Percentiles rank a stretch among this genome's conserved stretches.
Conservation (phyloP, 2,888 invertebrate species). For the Drosophila suboccidentalis region DNA sequence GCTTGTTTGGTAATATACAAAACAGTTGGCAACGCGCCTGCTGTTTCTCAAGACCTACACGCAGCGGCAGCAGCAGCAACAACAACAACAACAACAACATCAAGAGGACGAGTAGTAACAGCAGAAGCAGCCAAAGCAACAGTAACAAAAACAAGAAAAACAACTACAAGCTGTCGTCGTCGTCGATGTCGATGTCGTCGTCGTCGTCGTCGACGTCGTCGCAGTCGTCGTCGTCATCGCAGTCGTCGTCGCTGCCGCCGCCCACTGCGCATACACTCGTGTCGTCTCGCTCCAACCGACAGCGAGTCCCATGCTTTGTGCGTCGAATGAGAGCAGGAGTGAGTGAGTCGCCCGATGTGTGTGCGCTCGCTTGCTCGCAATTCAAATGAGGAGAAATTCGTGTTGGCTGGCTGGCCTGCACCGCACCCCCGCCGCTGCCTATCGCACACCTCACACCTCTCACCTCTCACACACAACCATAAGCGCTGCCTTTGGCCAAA, state of each 20-base stretch:
- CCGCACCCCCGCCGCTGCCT: constrained; percentile 21
- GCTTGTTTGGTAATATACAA: constrained; percentile 89
- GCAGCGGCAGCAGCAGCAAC: constrained; percentile 72
- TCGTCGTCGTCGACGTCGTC: constrained; percentile 38
- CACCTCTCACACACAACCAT: constrained; percentile 18
- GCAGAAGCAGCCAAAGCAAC: constrained; percentile 35
- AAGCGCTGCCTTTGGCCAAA: constrained; percentile 52
- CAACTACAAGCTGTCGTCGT: constrained; percentile 31
- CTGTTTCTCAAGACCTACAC: constrained; percentile 82
- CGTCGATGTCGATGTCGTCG: constrained; percentile 22
- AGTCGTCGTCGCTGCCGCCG: constrained; percentile 49
- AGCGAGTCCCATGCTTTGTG: constrained; percentile 18
- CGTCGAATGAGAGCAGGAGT: constrained; percentile 43
- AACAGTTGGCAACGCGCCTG: constrained; percentile 85
- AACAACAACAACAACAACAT: constrained; percentile 31
- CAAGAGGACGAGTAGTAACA: constrained; percentile 46
- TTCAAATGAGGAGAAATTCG: constrained; percentile 52
- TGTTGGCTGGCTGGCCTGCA: constrained; percentile 48
- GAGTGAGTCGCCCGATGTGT: constrained; percentile 19
- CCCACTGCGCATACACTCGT: constrained; percentile 56
- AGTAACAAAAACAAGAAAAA: constrained; percentile 19
- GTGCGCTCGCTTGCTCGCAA: constrained; percentile 40
- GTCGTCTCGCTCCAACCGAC: constrained; percentile 60
- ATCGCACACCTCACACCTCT: constrained; percentile 4
- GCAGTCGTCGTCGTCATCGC: constrained; percentile 9